Evolutionary conservation across 2,888 invertebrate genomes (phyloP), one percentile per base, ranked within the genome.

Genomic region (Notodonta dromedarius): DNA sequence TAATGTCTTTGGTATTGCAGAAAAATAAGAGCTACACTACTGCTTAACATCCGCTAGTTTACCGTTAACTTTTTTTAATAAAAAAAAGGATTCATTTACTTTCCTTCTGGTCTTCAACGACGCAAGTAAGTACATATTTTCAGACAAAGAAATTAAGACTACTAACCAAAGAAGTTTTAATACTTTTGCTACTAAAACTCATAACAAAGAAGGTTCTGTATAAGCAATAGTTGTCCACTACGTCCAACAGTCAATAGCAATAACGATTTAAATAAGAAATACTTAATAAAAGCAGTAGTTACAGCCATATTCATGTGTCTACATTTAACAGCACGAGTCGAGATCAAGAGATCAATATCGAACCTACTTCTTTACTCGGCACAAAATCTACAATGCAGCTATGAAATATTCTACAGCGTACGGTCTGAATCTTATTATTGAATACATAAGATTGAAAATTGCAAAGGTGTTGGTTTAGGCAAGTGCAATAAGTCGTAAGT

Each of bases 271-370:
- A 63, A 73, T 67, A 71, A 72, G 67, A 71, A 75, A 56, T 71
- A 68, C 69, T 74, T 71, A 82, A 84, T 79, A 82, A 80, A 82
- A 78, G 74, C 80, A 79, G 85, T 85, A 85, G 85, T 87, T 81
- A 83, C 79, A 79, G 78, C 69, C 73, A 79, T 84, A 83, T 86
- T 84, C 82, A 80, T 78, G 80, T 84, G 83, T 78, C 76, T 80
- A 76, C 73, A 71, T 79, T 83, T 80, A 83, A 83, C 82, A 73
- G 80, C 74, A 71, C 78, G 78, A 80, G 79, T 81, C 71, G 71
- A 83, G 89, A 90, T 90, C 80, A 57, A 68, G 71, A 84, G 89
- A 90, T 90, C 80, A 57, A 68, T 88, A 89, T 90, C 88, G 64
- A 78, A 79, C 65, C 74, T 77, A 80, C 80, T 83, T 80, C 84